phyloP scores from a whole-genome alignment of 2,797 vertebrate species.

The Notoglanidium macrostoma region DNA sequence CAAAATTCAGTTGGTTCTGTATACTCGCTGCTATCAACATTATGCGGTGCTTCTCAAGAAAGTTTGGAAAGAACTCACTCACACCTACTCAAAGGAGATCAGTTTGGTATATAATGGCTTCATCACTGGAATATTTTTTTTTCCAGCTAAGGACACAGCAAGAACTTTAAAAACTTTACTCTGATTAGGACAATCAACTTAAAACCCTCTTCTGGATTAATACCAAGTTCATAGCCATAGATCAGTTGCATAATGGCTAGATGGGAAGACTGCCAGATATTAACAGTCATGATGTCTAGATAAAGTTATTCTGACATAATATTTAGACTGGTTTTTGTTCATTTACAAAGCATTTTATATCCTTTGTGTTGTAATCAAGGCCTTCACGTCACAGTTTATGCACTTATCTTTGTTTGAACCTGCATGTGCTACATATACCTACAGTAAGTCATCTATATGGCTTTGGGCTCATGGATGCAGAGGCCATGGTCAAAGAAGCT shows the following conservation, averaged over 20 bases:
- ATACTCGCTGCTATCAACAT: not conserved
- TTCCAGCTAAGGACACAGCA: not conserved
- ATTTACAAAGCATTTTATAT: not conserved
- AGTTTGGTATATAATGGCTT: not conserved
- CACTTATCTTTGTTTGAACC: not conserved
- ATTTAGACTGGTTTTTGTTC: not conserved
- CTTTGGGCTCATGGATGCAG: constrained; percentile 98
- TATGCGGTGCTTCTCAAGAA: not conserved
- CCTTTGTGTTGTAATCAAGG: not conserved
- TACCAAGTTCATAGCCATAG: not conserved
- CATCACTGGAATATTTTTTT: not conserved
- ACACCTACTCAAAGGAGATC: not conserved
- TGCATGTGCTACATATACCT: constrained; percentile 15
- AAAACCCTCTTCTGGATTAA: not conserved
- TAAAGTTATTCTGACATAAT: not conserved
- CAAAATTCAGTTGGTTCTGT: not conserved
- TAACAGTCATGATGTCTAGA: not conserved
- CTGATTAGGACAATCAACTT: not conserved
- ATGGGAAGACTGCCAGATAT: not conserved
- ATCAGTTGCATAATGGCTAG: not conserved
- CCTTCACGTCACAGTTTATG: not conserved
- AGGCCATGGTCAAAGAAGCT: constrained; percentile 98
- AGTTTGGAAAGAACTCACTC: not conserved
- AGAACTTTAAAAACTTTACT: not conserved
- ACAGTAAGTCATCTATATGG: constrained; percentile 97